Percentiles rank a stretch among this genome's conserved stretches.
phyloP scores from a whole-genome alignment of 2,888 invertebrate genomes.

The Macrosoma leucophasiata region DNA sequence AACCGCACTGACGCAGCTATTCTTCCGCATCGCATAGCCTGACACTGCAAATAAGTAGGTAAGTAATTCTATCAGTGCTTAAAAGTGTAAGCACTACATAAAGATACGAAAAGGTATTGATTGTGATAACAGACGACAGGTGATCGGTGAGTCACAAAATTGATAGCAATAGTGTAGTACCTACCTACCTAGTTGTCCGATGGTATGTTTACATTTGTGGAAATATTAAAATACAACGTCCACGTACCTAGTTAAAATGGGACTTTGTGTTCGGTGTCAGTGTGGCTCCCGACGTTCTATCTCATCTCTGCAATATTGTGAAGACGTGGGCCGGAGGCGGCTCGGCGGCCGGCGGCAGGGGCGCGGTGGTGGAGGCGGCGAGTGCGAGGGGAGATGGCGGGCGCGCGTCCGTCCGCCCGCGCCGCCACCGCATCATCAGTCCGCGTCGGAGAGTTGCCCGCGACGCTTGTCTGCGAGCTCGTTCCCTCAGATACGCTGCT shows the following conservation, averaged over 20 bases:
- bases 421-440: conserved; percentile 69
- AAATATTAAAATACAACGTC: conserved; percentile 43
- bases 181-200: too few species aligned
- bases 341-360: conserved; percentile 29
- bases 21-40: conserved; percentile 65
- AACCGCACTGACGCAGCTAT: conserved; percentile 53
- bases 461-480: conserved; percentile 66
- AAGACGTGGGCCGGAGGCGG: conserved; percentile 42
- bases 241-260: conserved; percentile 57
- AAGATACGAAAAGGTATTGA: too few species aligned
- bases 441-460: conserved; percentile 68
- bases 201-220: conserved; percentile 45
- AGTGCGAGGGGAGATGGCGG: conserved; percentile 38
- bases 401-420: conserved; percentile 65
- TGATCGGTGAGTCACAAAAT: too few species aligned
- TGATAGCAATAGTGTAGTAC: too few species aligned
- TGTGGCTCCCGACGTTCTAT: conserved; percentile 66
- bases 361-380: conserved; percentile 32
- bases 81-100: too few species aligned
- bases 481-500: conserved; percentile 75
- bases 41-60: conserved; percentile 21
- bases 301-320: conserved; percentile 52
- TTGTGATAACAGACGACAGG: too few species aligned
- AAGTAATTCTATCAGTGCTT: conserved; percentile 26
- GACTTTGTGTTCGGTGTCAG: conserved; percentile 56